Conservation (phyloP, 2,797 vertebrate genomes). For the Onychomys torridus region DNA sequence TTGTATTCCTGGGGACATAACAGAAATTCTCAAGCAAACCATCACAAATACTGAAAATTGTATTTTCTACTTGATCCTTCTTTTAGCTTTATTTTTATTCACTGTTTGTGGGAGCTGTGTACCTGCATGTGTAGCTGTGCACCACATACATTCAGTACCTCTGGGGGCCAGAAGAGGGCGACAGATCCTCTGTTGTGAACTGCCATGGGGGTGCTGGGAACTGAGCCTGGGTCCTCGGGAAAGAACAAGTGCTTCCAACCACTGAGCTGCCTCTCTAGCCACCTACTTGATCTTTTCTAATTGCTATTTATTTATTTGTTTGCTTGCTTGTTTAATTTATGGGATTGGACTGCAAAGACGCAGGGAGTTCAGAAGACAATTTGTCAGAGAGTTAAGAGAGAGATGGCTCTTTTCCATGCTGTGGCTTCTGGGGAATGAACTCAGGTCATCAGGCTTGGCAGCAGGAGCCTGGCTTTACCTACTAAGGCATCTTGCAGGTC, state of each 20-base stretch:
- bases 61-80: neutral
- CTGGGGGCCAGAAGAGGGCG: too few relatives aligned
- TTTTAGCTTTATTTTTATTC: neutral
- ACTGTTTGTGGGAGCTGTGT: neutral
- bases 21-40: slow-evolving; percentile 6
- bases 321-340: too few relatives aligned
- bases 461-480: neutral
- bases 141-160: neutral
- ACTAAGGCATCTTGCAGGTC: neutral
- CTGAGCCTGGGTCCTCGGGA: neutral
- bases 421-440: neutral
- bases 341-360: too few relatives aligned
- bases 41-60: neutral
- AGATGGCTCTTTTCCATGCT: rapidly evolving
- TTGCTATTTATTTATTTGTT: neutral
- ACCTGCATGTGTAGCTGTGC: neutral
- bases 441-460: neutral
- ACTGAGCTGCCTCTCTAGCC: too few relatives aligned
- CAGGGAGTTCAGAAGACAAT: neutral
- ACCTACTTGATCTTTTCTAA: neutral
- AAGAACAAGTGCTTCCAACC: neutral
- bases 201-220: neutral
- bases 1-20: slow-evolving; percentile 7
- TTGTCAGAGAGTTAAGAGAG: neutral
- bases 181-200: too few relatives aligned